phyloP scores from a whole-genome alignment of 2,797 vertebrate species.

The Xyrichtys novacula region DNA sequence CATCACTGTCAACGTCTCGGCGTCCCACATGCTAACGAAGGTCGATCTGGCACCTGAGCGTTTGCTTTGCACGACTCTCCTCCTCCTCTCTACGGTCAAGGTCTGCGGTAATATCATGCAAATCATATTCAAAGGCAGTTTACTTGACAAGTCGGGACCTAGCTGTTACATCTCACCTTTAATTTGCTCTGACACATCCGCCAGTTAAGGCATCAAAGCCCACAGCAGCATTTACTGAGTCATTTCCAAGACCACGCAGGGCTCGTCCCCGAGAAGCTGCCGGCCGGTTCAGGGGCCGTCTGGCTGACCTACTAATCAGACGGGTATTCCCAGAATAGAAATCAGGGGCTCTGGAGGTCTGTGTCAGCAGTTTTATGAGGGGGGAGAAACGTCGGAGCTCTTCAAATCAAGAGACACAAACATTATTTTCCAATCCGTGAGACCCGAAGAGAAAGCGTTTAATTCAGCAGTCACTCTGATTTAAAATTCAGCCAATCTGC shows the following conservation, averaged over 20 bases:
- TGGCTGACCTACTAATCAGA: slow-evolving; percentile 67
- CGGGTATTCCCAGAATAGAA: slow-evolving; percentile 61
- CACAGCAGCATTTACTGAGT: slow-evolving; percentile 24
- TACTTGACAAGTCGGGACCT: slow-evolving; percentile 38
- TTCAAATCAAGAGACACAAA: slow-evolving; percentile 43
- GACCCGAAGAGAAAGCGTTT: slow-evolving; percentile 25
- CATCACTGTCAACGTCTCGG: slow-evolving; percentile 13
- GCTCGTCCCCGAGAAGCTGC: slow-evolving; percentile 7
- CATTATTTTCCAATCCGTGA: slow-evolving; percentile 11
- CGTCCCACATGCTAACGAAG: slow-evolving; percentile 19
- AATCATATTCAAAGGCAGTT: slow-evolving; percentile 62
- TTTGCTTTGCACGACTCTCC: slow-evolving; percentile 51
- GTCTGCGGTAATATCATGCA: slow-evolving; percentile 68
- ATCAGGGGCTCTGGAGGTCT: slow-evolving; percentile 27
- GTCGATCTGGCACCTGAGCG: slow-evolving; percentile 60
- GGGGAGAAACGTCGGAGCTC: slow-evolving; percentile 28
- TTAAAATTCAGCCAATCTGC: slow-evolving; percentile 12
- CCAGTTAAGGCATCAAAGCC: slow-evolving; percentile 47
- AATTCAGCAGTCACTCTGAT: background rate
- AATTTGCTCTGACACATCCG: slow-evolving; percentile 63
- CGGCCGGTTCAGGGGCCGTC: slow-evolving; percentile 32
- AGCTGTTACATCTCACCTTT: slow-evolving; percentile 65
- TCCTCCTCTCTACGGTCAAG: slow-evolving; percentile 36
- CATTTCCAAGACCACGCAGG: slow-evolving; percentile 24
- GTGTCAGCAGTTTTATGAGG: slow-evolving; percentile 51